Evolutionary conservation across 2,888 invertebrate genomes (phyloP).

Genomic region (Drosophila pullipes): DNA sequence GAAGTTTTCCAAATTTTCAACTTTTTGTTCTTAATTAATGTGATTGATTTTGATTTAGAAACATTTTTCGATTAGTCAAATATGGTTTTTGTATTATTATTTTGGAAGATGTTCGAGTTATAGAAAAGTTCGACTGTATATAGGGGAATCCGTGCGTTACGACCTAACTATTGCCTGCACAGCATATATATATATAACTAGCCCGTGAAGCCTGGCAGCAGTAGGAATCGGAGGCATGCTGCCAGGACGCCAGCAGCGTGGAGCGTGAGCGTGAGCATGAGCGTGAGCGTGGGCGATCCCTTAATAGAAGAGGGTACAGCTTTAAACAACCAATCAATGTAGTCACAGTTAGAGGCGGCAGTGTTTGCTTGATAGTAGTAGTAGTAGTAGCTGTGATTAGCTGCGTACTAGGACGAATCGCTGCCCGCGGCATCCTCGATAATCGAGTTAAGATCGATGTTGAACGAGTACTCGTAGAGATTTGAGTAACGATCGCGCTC

Average conservation of each 20-base stretch:
- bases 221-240: conserved; percentile 56
- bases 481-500: conserved; percentile 85
- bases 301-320: conserved; percentile 42
- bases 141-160: conserved; percentile 32
- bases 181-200: conserved; percentile 13
- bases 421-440: conserved; percentile 85
- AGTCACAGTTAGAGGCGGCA: conserved; percentile 55
- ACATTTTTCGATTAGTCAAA: background rate
- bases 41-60: background rate
- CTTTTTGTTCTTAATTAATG: background rate
- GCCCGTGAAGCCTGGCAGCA: conserved; percentile 53
- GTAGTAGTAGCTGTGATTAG: conserved; percentile 38
- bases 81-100: background rate
- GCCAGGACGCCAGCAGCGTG: conserved; percentile 35
- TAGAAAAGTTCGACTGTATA: background rate
- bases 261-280: background rate
- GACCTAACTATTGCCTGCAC: conserved; percentile 34
- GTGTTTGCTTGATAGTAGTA: conserved; percentile 42
- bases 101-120: background rate
- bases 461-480: conserved; percentile 85
- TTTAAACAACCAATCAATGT: conserved; percentile 76
- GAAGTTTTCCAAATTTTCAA: background rate
- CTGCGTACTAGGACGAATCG: conserved; percentile 86
- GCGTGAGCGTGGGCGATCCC: conserved; percentile 15
- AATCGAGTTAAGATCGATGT: conserved; percentile 86